Percentiles rank a stretch among this genome's conserved stretches.
These are phyloP conservation scores for Corynorhinus townsendii DNA, from an alignment of 2,113 vertebrate species.

Conservation along the genomic window DNA sequence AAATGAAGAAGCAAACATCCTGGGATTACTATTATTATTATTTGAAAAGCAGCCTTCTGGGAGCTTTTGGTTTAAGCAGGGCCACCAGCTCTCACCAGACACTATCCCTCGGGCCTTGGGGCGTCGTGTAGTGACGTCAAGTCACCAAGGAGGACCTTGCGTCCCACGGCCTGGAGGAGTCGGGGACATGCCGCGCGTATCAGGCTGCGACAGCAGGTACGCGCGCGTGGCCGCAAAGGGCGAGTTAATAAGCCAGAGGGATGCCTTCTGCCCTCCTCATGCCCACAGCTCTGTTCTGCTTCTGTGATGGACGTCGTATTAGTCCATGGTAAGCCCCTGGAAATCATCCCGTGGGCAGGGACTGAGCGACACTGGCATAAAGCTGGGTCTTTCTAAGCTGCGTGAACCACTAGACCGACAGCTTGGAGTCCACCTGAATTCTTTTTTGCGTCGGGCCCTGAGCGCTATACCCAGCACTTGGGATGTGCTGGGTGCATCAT, in stretches of 20 bases:
- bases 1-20: not conserved
- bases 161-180: not conserved
- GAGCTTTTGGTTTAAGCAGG: not conserved
- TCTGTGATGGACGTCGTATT: not conserved
- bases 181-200: not conserved
- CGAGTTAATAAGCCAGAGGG: not conserved
- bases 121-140: not conserved
- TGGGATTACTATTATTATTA: not conserved
- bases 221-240: not conserved
- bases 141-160: not conserved
- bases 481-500: not conserved
- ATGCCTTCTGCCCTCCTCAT: not conserved
- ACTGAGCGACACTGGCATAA: not conserved
- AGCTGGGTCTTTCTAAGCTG: not conserved
- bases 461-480: not conserved
- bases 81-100: fast-evolving
- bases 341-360: not conserved
- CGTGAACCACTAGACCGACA: no score
- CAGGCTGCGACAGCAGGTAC: not conserved
- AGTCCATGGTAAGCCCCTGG: not conserved
- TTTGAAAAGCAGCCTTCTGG: not conserved
- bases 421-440: not conserved
- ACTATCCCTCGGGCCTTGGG: not conserved
- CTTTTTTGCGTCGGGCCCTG: not conserved
- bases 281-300: not conserved